Evolutionary conservation across 2,888 invertebrate species (phyloP).

Genomic region (Parnassius orleans): DNA sequence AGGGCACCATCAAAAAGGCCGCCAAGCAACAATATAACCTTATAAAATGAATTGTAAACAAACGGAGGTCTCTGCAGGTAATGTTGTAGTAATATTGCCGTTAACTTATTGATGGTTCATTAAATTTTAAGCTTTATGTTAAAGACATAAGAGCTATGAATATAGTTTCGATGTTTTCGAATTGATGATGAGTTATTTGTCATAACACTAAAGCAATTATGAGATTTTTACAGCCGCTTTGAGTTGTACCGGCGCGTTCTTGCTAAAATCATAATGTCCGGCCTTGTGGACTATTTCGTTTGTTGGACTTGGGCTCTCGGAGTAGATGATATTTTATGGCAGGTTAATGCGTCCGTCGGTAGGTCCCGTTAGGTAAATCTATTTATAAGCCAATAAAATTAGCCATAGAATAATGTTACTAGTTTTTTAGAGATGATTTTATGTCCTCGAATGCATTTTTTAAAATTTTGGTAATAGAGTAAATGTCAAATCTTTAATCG

Average conservation of each 20-base stretch:
- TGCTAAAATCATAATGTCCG: conserved; percentile 23
- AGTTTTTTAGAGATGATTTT: too few species aligned
- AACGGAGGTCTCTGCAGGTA: conserved; percentile 39
- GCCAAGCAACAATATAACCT: conserved; percentile 29
- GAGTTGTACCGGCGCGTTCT: conserved; percentile 48
- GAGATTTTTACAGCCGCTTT: conserved; percentile 59
- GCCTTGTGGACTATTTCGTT: conserved; percentile 11
- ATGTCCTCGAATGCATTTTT: too few species aligned
- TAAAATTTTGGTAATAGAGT: too few species aligned
- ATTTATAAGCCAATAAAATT: conserved; percentile 21
- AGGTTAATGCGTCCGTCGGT: conserved; percentile 38
- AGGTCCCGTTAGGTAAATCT: conserved; percentile 25
- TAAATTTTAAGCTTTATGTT: conserved; percentile 28
- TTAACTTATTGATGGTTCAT: conserved; percentile 2
- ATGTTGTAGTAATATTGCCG: conserved; percentile 30
- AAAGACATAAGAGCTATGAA: conserved; percentile 19
- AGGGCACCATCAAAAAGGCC: conserved; percentile 37
- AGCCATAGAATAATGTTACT: neutral
- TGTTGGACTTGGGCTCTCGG: conserved; percentile 4
- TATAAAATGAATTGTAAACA: conserved; percentile 30
- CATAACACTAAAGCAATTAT: conserved; percentile 48
- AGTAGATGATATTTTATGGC: conserved; percentile 44
- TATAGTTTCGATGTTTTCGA: neutral
- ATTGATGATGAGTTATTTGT: conserved; percentile 27
- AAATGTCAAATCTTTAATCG: too few species aligned